Percentiles rank a stretch among this genome's conserved stretches.
These are phyloP conservation scores for Eupithecia vulgata DNA, from an alignment of 2,888 invertebrate genomes.

Conservation along the genomic window DNA sequence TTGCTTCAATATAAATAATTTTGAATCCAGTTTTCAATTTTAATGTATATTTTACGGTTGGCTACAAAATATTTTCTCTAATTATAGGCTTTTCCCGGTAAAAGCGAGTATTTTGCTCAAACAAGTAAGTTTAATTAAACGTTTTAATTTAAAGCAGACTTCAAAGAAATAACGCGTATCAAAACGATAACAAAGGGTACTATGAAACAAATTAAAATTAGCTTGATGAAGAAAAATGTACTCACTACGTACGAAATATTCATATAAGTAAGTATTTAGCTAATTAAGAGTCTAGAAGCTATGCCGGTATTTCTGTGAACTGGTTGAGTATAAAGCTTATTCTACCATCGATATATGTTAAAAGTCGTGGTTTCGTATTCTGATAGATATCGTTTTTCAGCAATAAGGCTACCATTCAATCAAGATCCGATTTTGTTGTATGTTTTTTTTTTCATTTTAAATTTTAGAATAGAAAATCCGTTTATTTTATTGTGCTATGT, in stretches of 20 bases:
- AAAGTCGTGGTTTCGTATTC: not conserved
- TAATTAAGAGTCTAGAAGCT: not conserved
- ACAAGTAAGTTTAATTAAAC: slow-evolving; percentile 45
- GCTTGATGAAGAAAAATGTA: slow-evolving; percentile 13
- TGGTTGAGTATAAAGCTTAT: not conserved
- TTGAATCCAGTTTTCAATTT: not conserved
- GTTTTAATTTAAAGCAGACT: slow-evolving; percentile 43
- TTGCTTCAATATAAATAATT: not conserved
- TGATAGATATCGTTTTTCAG: not conserved
- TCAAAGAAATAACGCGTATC: slow-evolving; percentile 44
- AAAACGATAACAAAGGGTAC: slow-evolving; percentile 44
- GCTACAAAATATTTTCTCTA: slow-evolving; percentile 12
- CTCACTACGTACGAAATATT: not conserved
- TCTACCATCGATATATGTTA: not conserved
- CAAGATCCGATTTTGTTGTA: not conserved
- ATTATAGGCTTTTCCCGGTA: slow-evolving; percentile 23
- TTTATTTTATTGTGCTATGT: no score
- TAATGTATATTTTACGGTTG: slow-evolving; percentile 1
- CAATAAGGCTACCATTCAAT: not conserved
- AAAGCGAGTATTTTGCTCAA: slow-evolving; percentile 33
- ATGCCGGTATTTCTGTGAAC: not conserved
- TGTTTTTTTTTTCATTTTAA: not conserved
- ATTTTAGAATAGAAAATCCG: no score
- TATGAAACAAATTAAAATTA: slow-evolving; percentile 37
- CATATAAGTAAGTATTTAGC: no score